Evolutionary conservation across 23 tunicate species (phyloP).

Genomic region (Halocynthia roretzi): DNA sequence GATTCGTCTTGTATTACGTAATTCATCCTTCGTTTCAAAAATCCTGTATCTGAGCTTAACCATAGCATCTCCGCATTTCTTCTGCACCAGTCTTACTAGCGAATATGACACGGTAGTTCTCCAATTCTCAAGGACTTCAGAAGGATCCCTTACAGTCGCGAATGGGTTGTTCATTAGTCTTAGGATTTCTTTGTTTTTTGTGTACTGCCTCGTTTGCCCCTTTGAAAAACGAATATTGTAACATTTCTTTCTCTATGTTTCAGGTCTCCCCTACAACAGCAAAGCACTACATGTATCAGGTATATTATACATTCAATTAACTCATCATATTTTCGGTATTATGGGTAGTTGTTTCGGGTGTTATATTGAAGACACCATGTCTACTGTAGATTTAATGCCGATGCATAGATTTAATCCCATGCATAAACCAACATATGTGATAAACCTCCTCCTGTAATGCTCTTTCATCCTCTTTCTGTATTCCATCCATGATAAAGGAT

Average conservation of each 20-base stretch:
- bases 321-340: no score
- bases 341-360: no score
- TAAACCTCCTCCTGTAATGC: neutral
- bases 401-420: no score
- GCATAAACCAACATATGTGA: neutral
- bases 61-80: conserved; percentile 27
- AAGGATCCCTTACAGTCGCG: conserved; percentile 8
- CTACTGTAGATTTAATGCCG: no score
- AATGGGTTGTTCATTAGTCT: conserved; percentile 9
- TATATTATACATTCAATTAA: no score
- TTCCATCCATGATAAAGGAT: neutral
- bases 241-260: no score
- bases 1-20: neutral
- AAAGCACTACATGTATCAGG: no score
- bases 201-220: neutral
- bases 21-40: neutral
- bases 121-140: conserved; percentile 32
- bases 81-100: conserved; percentile 13
- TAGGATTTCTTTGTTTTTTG: conserved; percentile 4
- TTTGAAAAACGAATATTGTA: neutral
- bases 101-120: conserved; percentile 13
- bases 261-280: no score
- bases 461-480: conserved; percentile 1
- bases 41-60: conserved; percentile 13
- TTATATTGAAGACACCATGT: no score